phyloP scores from a whole-genome alignment of 2,113 vertebrate genomes.

The Odocoileus virginianus region DNA sequence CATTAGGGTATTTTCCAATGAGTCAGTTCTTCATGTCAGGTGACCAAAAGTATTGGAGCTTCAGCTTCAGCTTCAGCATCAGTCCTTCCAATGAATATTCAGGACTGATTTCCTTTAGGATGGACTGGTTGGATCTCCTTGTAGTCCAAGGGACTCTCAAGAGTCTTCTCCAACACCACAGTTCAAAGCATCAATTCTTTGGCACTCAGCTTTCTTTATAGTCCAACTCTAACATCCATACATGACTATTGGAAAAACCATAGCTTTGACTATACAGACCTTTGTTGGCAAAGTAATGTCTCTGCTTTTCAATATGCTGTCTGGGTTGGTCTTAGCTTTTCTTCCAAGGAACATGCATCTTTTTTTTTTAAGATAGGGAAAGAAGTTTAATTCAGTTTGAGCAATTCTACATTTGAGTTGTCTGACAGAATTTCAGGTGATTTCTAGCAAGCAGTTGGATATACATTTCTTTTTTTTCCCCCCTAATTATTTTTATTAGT shows the following conservation, averaged over 20 bases:
- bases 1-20: not conserved
- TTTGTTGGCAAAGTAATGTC: not conserved
- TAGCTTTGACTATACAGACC: not conserved
- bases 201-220: not conserved
- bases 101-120: not conserved
- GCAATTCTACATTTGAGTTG: no score
- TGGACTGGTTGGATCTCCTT: not conserved
- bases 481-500: no score
- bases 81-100: not conserved
- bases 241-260: not conserved
- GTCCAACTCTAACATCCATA: not conserved
- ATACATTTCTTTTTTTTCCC: no score
- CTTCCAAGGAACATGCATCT: not conserved
- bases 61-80: not conserved
- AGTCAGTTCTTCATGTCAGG: not conserved
- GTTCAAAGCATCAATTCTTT: not conserved
- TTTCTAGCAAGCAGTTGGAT: no score
- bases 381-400: no score
- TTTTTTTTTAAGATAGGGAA: not conserved
- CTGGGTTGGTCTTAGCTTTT: not conserved
- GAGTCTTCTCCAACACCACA: not conserved
- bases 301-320: not conserved
- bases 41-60: not conserved
- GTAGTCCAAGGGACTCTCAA: not conserved
- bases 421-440: no score